Evolutionary conservation across 2,113 vertebrate genomes (phyloP), one percentile per base, ranked within the genome.

Genomic region (Anguilla rostrata): DNA sequence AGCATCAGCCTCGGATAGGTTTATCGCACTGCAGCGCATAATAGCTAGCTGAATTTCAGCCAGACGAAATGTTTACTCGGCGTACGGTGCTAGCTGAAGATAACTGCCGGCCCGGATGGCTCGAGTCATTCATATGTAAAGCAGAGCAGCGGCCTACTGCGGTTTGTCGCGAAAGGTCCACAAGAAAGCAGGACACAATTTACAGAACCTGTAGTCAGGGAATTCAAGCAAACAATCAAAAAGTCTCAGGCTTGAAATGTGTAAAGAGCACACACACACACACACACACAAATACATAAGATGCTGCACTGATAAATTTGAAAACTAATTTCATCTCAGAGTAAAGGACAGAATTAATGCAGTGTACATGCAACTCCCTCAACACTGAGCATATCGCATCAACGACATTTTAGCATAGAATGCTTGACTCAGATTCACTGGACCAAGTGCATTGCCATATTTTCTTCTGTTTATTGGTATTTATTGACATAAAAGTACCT

Each of bases 1-100:
- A 34, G 12, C 71, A 75, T 75, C n/a, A 5, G 29, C n/a, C n/a
- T 12, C n/a, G n/a, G n/a, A 75, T 0, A n/a, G 26, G 71, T 75
- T 75, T 75, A 75, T 75, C 34, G 71, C 16, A 12, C 71, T 11
- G 71, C 8, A 75, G 71, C 11, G 6, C 71, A 75, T n/a, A 75
- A 75, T 75, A 34, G 71, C 43, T 34, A 46, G 43, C 71, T 75
- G 71, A n/a, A 75, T 75, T 75, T 75, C 71, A 75, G 71, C 71
- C 71, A 75, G 34, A 34, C 4, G 34, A 34, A 75, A 11, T 75
- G n/a, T 75, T 12, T 22, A 26, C 71, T 75, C 29, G 6, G 71
- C n/a, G 26, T 6, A 29, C 71, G 11, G 71, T 34, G 71, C 5
- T 34, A 34, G 71, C 71, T 34, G 71, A 75, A 75, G n/a, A 75